Conservation (phyloP, 2,797 vertebrate species). For the Mus spretus region DNA sequence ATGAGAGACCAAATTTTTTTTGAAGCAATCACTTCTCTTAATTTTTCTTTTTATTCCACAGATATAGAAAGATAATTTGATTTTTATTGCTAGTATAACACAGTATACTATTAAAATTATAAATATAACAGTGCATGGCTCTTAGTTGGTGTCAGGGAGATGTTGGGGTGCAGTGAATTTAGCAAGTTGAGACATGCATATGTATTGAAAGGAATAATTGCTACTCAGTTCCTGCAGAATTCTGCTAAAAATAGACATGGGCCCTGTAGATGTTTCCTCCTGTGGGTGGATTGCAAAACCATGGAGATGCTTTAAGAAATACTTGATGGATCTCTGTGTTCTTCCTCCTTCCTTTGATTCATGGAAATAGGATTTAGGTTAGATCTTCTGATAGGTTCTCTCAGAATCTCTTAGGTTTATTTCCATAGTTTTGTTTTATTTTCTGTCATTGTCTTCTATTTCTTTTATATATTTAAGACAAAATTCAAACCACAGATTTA, state of each 20-base stretch:
- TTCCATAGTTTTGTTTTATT: background rate
- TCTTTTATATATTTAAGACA: background rate
- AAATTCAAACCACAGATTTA: background rate
- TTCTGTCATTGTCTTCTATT: slow-evolving; percentile 8
- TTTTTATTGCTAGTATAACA: slow-evolving; percentile 42
- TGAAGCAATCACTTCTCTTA: slow-evolving; percentile 9
- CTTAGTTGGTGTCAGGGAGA: background rate
- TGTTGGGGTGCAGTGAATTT: background rate
- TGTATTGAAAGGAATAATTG: slow-evolving; percentile 60
- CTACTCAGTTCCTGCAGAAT: slow-evolving; percentile 26
- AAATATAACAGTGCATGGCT: slow-evolving; percentile 4
- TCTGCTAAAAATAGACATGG: slow-evolving; percentile 60
- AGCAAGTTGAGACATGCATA: slow-evolving; percentile 32
- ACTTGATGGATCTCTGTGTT: background rate
- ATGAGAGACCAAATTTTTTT: background rate
- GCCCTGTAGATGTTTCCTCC: background rate
- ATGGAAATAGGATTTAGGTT: background rate
- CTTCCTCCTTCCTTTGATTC: slow-evolving; percentile 35
- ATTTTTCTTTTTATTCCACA: background rate
- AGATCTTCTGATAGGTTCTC: slow-evolving; percentile 10
- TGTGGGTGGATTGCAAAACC: slow-evolving; percentile 3
- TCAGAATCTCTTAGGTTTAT: background rate
- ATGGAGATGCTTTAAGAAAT: background rate
- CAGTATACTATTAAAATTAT: slow-evolving; percentile 26
- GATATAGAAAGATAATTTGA: slow-evolving; percentile 42